Evolutionary conservation across 2,113 vertebrate genomes (phyloP), one percentile per base, ranked within the genome.

Genomic region (Tragelaphus scriptus): DNA sequence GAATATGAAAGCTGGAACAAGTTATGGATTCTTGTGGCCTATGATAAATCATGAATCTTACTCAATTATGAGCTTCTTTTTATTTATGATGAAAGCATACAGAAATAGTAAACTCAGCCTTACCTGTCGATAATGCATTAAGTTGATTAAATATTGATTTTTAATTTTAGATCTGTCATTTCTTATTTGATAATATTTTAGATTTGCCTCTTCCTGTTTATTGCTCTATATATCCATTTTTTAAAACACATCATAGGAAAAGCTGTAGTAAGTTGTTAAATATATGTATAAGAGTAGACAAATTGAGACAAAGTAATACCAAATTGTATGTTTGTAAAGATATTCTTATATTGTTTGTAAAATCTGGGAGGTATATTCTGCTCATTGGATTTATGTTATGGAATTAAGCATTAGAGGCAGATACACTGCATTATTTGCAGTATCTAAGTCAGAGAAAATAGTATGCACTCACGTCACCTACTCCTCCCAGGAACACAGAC

Each of bases 111-210:
- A 95, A 65, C 71, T 89, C 40, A 47, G 28, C 63, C 28, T 88
- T 53, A 92, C 49, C 88, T 97, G 36, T 85, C 3, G 2, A 26
- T 75, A 56, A 68, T 56, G 51, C 53, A 90, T 87, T 96, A 51
- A 68, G 63, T 71, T 88, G 85, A 96, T 90, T 96, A 93, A 94
- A 95, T 90, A 92, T 59, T 94, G 81, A 94, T 90, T 95, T 88
- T 90, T 58, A 92, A 79, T n/a, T 80, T 87, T 85, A 80, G 7
- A 40, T 87, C 44, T 68, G 25, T 79, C 71, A 87, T 97, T 96
- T 89, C 16, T 53, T 61, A 6, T 80, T 90, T 84, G 94, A 95
- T 84, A 95, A 93, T 94, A 59, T 30, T 96, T 63, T 9, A 36
- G 25, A 65, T 90, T 95, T 92, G 23, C 8, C 30, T 92, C 75